Conservation (phyloP, 1,140 invertebrate species). For the Phortica variegata region DNA sequence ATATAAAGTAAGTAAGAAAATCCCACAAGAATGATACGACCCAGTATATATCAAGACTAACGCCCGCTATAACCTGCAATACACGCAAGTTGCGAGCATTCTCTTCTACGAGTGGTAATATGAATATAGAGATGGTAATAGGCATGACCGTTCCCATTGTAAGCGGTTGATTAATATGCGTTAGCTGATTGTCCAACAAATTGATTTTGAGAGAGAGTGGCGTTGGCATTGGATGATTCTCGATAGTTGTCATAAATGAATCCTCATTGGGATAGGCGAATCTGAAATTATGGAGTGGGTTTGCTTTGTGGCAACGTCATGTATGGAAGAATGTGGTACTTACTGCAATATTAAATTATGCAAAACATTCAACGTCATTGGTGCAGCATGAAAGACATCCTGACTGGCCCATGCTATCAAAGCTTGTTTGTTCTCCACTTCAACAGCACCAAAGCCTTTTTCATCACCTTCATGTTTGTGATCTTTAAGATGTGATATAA, state of each 20-base stretch:
- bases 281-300: conserved; percentile 8
- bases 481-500: conserved; percentile 9
- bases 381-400: conserved; percentile 38
- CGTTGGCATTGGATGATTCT: conserved; percentile 33
- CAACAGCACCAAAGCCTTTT: conserved; percentile 24
- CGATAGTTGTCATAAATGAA: conserved; percentile 8
- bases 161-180: conserved; percentile 34
- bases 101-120: conserved; percentile 42
- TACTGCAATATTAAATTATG: conserved; percentile 37
- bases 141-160: conserved; percentile 37
- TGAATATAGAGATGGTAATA: conserved; percentile 32
- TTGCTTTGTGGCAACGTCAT: neutral
- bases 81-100: conserved; percentile 22
- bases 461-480: neutral
- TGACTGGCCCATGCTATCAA: conserved; percentile 28
- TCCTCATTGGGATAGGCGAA: conserved; percentile 9
- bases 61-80: conserved; percentile 34
- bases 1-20: conserved; percentile 28
- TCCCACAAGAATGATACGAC: conserved; percentile 39
- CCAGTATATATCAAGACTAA: conserved; percentile 34
- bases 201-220: conserved; percentile 31
- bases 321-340: conserved; percentile 1
- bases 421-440: conserved; percentile 7
- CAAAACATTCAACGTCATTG: conserved; percentile 37
- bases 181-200: conserved; percentile 38